Evolutionary conservation across 2,888 invertebrate species (phyloP).

Genomic region (Drepanosiphum platanoidis): DNA sequence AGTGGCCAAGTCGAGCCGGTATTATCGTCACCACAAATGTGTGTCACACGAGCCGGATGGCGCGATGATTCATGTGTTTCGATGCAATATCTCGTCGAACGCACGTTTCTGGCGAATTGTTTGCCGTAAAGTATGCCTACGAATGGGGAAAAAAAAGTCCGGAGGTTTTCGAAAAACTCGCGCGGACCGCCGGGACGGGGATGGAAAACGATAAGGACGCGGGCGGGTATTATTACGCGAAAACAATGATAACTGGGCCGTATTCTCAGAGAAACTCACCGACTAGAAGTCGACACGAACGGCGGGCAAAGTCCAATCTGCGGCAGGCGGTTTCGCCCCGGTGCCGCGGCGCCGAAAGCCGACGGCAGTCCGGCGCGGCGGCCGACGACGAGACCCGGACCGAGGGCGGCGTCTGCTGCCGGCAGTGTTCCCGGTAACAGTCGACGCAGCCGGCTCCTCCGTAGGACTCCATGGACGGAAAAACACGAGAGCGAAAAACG

Average conservation of each 20-base stretch:
- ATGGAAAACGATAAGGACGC: background rate
- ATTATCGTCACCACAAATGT: background rate
- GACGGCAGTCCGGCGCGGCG: background rate
- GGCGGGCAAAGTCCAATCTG: conserved; percentile 10
- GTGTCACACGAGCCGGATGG: no score
- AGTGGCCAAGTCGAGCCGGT: background rate
- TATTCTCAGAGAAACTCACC: no score
- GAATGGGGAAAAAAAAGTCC: no score
- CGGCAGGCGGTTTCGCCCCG: background rate
- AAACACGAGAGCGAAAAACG: background rate
- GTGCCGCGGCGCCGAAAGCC: background rate
- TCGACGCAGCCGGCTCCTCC: conserved; percentile 27
- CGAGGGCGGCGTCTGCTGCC: conserved; percentile 14
- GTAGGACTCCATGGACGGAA: conserved; percentile 29
- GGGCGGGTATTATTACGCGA: no score
- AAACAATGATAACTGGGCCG: background rate
- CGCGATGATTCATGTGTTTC: no score
- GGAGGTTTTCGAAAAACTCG: background rate
- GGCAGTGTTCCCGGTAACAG: conserved; percentile 54
- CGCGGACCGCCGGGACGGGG: no score
- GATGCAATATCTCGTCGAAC: no score
- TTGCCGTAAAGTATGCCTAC: no score
- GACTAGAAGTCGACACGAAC: conserved; percentile 35
- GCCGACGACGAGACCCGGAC: background rate
- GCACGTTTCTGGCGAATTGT: no score